Evolutionary conservation across 2,113 vertebrate species (phyloP).

Genomic region (Hystrix cristata): DNA sequence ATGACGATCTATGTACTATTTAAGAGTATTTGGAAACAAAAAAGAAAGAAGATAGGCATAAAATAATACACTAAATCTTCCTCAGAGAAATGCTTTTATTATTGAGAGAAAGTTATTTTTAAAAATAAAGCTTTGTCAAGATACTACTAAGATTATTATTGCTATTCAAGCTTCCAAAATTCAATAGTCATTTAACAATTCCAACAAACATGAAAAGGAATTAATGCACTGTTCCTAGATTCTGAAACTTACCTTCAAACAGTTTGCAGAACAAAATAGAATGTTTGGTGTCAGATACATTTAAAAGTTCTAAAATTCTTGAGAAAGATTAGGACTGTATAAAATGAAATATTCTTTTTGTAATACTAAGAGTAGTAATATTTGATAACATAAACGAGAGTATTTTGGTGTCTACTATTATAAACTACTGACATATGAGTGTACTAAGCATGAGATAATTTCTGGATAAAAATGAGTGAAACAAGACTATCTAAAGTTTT

Average conservation of each 20-base stretch:
- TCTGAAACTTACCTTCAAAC: neutral
- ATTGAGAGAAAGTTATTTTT: neutral
- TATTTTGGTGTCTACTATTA: constrained; percentile 15
- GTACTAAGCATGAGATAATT: neutral
- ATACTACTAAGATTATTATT: neutral
- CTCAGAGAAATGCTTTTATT: neutral
- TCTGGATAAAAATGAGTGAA: neutral
- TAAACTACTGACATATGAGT: neutral
- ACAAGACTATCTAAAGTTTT: neutral
- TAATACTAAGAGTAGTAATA: neutral
- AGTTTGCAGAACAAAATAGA: neutral
- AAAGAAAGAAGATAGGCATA: constrained; percentile 76
- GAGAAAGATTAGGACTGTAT: neutral
- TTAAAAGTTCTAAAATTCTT: neutral
- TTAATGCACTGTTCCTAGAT: neutral
- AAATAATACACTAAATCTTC: constrained; percentile 83
- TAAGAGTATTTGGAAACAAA: constrained; percentile 80
- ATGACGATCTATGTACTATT: constrained; percentile 79
- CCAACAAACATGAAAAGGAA: neutral
- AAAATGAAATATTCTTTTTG: neutral
- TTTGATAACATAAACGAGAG: neutral
- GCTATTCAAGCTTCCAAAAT: constrained; percentile 19
- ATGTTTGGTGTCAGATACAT: neutral
- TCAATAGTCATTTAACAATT: neutral
- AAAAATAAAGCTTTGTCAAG: constrained; percentile 20